Conservation (phyloP, 92 coral and sea anemone genomes). For the Paramuricea clavata region DNA sequence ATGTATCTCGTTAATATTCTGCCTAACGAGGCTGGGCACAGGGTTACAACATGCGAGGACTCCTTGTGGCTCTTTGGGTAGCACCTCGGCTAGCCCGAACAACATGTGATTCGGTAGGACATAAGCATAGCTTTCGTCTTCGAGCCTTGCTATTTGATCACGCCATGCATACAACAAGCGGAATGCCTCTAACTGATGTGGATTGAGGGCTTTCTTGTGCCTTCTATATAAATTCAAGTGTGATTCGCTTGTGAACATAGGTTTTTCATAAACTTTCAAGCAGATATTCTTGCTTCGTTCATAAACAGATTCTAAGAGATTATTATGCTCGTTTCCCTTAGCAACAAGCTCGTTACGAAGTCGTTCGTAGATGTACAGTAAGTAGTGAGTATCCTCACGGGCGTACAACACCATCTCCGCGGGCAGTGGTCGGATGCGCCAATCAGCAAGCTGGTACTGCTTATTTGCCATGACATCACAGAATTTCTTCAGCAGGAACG, state of each 20-base stretch:
- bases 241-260: conserved; percentile 80
- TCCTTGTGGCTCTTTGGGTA: conserved; percentile 87
- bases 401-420: conserved; percentile 94
- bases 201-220: conserved; percentile 81
- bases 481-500: conserved; percentile 89
- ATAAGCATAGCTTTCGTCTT: conserved; percentile 94
- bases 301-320: conserved; percentile 87
- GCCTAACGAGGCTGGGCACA: conserved; percentile 89
- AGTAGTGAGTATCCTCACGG: conserved; percentile 93
- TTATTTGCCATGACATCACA: conserved; percentile 94
- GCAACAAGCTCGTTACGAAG: conserved; percentile 87
- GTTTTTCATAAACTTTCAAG: conserved; percentile 93
- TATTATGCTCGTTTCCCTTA: conserved; percentile 83
- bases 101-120: conserved; percentile 96
- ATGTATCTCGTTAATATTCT: conserved; percentile 89
- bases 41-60: conserved; percentile 98
- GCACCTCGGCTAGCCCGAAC: conserved; percentile 83
- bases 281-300: conserved; percentile 81
- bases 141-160: conserved; percentile 89
- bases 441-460: conserved; percentile 97
- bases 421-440: conserved; percentile 97
- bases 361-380: conserved; percentile 88
- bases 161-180: conserved; percentile 90
- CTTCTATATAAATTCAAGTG: conserved; percentile 76
- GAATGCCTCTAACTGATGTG: conserved; percentile 81